A percentile compares a stretch with the other conserved stretches of the same genome.
Evolutionary conservation across 1,140 invertebrate species (phyloP).

Genomic region (Tetramorium simillimum): DNA sequence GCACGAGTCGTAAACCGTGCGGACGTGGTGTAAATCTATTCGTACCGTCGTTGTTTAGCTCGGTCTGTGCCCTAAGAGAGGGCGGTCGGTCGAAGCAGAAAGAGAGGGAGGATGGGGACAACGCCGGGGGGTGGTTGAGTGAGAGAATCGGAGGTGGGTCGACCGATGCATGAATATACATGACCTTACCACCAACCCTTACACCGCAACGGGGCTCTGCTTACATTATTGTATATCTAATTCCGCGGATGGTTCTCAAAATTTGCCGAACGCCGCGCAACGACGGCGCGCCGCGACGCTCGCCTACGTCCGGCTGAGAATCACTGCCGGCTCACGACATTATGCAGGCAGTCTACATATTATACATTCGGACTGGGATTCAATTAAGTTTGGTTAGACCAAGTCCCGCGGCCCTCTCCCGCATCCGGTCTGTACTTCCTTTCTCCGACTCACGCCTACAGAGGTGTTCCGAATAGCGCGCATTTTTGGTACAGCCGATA

Average conservation of each 20-base stretch:
- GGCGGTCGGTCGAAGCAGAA: slow-evolving; percentile 63
- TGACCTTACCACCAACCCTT: slow-evolving; percentile 85
- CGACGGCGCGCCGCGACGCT: background rate
- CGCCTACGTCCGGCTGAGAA: slow-evolving; percentile 70
- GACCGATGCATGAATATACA: slow-evolving; percentile 85
- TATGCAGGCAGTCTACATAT: slow-evolving; percentile 86
- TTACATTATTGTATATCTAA: slow-evolving; percentile 87
- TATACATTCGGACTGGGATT: slow-evolving; percentile 86
- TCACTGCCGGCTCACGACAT: slow-evolving; percentile 81
- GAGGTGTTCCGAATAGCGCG: slow-evolving; percentile 73
- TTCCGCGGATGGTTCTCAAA: slow-evolving; percentile 84
- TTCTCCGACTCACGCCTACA: slow-evolving; percentile 52
- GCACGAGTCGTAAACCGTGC: slow-evolving; percentile 76
- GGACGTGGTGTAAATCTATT: slow-evolving; percentile 81
- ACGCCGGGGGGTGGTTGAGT: slow-evolving; percentile 66
- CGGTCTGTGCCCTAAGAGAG: slow-evolving; percentile 74
- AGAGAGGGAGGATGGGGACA: slow-evolving; percentile 64
- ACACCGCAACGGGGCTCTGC: slow-evolving; percentile 85
- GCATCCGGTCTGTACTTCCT: slow-evolving; percentile 64
- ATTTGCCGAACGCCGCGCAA: slow-evolving; percentile 70
- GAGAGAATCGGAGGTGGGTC: slow-evolving; percentile 75
- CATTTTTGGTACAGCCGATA: slow-evolving; percentile 38
- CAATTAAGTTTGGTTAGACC: slow-evolving; percentile 86
- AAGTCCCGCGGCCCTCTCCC: slow-evolving; percentile 59
- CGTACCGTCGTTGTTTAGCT: slow-evolving; percentile 79